Evolutionary conservation across 2,797 vertebrate genomes (phyloP), one percentile per base, ranked within the genome.

Genomic region (Sebastes dallii): DNA sequence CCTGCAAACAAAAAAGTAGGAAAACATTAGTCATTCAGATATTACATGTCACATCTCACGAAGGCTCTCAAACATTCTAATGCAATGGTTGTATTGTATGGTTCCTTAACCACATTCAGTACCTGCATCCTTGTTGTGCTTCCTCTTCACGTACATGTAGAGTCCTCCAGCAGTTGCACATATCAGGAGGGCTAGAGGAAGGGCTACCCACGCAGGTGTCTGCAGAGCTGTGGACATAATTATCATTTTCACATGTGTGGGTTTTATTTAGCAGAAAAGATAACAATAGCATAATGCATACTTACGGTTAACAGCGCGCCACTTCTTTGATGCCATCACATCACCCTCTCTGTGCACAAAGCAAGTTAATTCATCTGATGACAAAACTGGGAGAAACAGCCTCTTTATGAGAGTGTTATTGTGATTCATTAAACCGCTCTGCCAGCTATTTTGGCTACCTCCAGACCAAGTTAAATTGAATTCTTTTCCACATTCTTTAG

Each of bases 401-500:
- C 54, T 82, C 12, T 66, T 90, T 8, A 52, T 78, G 0, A 89
- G 60, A 22, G 82, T 90, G 65, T 90, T 85, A 20, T 75, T 87
- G 3, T 18, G 36, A 5, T 0, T 36, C 8, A 72, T 67, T 50
- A 80, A 70, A 14, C 10, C 3, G 4, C 75, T 82, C 69, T 84
- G 75, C 60, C 25, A 10, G 59, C 24, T 34, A 1, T 50, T 16
- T 9, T 64, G 60, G 14, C 6, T 27, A 2, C 5, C 62, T 72
- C 54, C 81, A 69, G 83, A 87, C 90, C 91, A 95, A 4, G 77
- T 88, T 79, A 95, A 29, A 64, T 66, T 82, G 22, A 92, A 86
- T 76, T 92, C 73, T 32, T 60, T 9, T 22, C 88, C 85, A 85
- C 91, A 94, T 80, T 71, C 16, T 27, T 65, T 20, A 29, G 80